A percentile compares a stretch with the other conserved stretches of the same genome.
These are phyloP conservation scores for Delphinus delphis DNA, from an alignment of 2,113 vertebrate species.

Conservation along the genomic window DNA sequence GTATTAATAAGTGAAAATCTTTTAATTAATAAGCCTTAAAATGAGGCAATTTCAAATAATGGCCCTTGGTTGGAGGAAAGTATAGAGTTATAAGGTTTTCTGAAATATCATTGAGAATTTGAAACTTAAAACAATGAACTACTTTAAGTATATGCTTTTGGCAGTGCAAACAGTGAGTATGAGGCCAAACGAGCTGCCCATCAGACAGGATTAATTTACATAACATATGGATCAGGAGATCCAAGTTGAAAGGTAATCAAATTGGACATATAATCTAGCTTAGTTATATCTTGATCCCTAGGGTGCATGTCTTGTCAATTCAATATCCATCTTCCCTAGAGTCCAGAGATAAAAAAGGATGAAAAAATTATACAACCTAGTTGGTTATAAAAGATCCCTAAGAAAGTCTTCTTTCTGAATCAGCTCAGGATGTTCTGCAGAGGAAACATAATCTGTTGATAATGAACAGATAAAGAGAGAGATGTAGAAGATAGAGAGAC, in stretches of 20 bases:
- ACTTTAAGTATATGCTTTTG: neutral
- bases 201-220: conserved; percentile 57
- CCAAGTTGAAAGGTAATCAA: conserved; percentile 57
- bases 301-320: neutral
- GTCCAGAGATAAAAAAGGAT: neutral
- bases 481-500: neutral
- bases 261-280: conserved; percentile 27
- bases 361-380: neutral
- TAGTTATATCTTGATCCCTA: neutral
- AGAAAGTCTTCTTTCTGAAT: neutral
- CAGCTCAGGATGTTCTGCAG: neutral
- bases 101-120: conserved; percentile 12
- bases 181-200: conserved; percentile 21
- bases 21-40: neutral
- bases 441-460: neutral
- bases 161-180: neutral
- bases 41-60: neutral
- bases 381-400: neutral
- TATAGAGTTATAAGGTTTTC: neutral
- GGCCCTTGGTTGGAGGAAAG: neutral
- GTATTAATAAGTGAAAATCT: neutral
- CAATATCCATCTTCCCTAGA: neutral
- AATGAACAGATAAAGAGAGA: neutral
- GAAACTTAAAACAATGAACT: neutral
- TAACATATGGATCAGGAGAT: conserved; percentile 7